Conservation (phyloP, 2,888 invertebrate species). For the Helleia helle region DNA sequence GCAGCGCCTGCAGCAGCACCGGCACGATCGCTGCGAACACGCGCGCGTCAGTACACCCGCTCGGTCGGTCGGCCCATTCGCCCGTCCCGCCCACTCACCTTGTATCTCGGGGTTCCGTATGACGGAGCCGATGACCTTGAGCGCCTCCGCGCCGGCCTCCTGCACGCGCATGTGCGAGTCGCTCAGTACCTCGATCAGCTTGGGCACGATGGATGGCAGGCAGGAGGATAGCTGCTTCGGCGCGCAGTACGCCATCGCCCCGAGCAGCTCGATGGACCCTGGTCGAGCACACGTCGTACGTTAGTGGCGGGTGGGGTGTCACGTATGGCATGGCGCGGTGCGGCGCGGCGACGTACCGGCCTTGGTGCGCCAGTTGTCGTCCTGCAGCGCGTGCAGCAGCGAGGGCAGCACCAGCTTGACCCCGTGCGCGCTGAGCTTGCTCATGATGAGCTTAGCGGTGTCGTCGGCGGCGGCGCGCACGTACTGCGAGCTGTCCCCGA, state of each 20-base stretch:
- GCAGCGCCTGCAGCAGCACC: conserved; percentile 89
- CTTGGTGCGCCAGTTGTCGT: conserved; percentile 99
- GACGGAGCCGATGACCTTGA: conserved; percentile 97
- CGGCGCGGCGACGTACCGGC: conserved; percentile 84
- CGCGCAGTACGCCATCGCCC: conserved; percentile 99
- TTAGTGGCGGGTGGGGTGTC: too few species aligned
- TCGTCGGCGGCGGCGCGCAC: conserved; percentile 98
- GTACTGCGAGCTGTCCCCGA: conserved; percentile 96
- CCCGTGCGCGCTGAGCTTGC: conserved; percentile 95
- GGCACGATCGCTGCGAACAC: conserved; percentile 83
- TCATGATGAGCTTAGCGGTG: conserved; percentile 96
- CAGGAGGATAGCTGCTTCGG: conserved; percentile 99
- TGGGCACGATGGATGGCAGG: conserved; percentile 97
- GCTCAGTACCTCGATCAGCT: conserved; percentile 95
- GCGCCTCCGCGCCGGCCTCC: conserved; percentile 95
- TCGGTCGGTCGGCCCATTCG: too few species aligned
- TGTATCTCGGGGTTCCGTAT: conserved; percentile 99
- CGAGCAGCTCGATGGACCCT: conserved; percentile 95
- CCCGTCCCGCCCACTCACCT: too few species aligned
- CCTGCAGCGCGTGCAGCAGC: conserved; percentile 92
- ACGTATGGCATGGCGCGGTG: too few species aligned
- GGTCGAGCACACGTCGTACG: too few species aligned
- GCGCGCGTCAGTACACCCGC: too few species aligned
- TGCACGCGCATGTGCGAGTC: conserved; percentile 98
- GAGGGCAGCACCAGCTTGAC: conserved; percentile 97